A percentile compares a stretch with the other conserved stretches of the same genome.
Evolutionary conservation across 2,797 vertebrate species (phyloP).

Genomic region (Sciurus carolinensis): DNA sequence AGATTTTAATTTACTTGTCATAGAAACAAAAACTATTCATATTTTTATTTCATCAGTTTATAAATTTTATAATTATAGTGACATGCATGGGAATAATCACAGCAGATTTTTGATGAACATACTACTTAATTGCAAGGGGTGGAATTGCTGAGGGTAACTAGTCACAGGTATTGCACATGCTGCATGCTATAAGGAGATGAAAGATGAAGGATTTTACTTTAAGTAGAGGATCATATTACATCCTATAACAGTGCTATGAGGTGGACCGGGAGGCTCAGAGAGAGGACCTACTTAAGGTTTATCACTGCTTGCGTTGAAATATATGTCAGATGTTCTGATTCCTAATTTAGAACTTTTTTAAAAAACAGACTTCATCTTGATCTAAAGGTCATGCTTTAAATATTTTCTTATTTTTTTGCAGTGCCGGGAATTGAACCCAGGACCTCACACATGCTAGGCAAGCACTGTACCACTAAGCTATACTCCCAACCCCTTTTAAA

Average conservation of each 20-base stretch:
- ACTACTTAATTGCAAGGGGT: background rate
- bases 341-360: background rate
- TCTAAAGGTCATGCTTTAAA: constrained; percentile 19
- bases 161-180: background rate
- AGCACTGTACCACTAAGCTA: background rate
- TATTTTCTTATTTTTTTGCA: background rate
- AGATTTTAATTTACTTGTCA: background rate
- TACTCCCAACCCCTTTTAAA: too few species aligned
- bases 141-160: accelerated
- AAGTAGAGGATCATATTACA: background rate
- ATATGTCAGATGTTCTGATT: background rate
- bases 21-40: background rate
- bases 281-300: background rate
- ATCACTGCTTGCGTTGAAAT: background rate
- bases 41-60: background rate
- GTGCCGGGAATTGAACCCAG: background rate
- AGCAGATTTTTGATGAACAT: background rate
- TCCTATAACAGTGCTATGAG: background rate
- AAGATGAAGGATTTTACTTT: background rate
- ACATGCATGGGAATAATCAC: background rate
- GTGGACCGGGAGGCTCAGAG: background rate
- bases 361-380: background rate
- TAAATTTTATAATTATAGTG: background rate
- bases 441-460: background rate
- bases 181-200: background rate